These are phyloP conservation scores for Capricornis sumatraensis DNA, from an alignment of 2,113 vertebrate genomes.

Conservation along the genomic window DNA sequence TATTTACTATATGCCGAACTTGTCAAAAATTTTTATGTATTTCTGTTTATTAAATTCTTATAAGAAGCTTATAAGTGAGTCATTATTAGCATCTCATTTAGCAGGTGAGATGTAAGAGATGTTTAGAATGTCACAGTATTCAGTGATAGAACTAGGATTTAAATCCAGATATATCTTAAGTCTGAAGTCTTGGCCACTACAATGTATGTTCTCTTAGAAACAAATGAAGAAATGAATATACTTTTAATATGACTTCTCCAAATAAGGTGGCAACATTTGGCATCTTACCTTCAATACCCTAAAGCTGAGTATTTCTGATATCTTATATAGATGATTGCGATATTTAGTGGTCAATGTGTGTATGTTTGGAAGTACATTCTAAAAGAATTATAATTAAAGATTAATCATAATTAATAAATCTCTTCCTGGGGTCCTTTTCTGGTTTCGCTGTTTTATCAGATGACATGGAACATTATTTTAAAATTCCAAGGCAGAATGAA, in stretches of 20 bases:
- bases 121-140: not conserved
- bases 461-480: conserved; percentile 12
- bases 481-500: conserved; percentile 3
- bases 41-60: not conserved
- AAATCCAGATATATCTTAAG: not conserved
- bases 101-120: not conserved
- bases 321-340: not conserved
- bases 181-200: not conserved
- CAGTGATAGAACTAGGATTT: not conserved
- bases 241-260: not conserved
- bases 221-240: not conserved
- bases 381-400: not conserved
- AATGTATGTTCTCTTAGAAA: not conserved
- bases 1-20: not conserved
- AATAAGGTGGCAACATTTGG: not conserved
- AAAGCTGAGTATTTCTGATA: not conserved
- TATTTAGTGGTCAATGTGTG: not conserved
- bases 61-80: not conserved
- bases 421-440: not conserved
- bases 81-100: not conserved
- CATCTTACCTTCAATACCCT: not conserved
- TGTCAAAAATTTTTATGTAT: not conserved
- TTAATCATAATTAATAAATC: not conserved
- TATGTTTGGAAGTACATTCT: not conserved
- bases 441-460: not conserved